A percentile compares a stretch with the other conserved stretches of the same genome.
These are phyloP conservation scores for Grantiella picta DNA, from an alignment of 2,113 vertebrate species.

Conservation along the genomic window DNA sequence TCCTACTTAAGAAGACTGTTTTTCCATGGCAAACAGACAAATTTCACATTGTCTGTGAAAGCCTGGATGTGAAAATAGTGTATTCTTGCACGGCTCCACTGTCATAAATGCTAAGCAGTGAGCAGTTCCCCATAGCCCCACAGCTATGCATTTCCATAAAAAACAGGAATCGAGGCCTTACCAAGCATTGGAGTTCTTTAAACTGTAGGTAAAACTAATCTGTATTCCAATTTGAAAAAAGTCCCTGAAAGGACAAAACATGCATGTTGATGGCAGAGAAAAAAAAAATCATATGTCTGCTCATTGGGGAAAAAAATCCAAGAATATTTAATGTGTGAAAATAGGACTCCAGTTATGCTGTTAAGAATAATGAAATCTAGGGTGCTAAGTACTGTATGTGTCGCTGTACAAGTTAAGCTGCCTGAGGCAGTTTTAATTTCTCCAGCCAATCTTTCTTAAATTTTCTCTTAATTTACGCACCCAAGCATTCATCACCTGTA, in stretches of 20 bases:
- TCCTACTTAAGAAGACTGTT: not conserved
- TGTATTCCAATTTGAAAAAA: constrained; percentile 48
- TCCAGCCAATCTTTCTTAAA: constrained; percentile 28
- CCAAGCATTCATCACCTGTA: not conserved
- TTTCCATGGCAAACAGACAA: not conserved
- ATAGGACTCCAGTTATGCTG: constrained; percentile 49
- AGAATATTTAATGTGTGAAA: constrained; percentile 58
- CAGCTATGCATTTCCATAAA: constrained; percentile 39
- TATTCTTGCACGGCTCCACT: not conserved
- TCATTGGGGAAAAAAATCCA: constrained; percentile 49
- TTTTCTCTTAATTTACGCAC: not conserved
- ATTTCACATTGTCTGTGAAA: not conserved
- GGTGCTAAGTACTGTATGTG: constrained; percentile 66
- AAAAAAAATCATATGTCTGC: constrained; percentile 49
- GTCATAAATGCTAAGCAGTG: constrained; percentile 36
- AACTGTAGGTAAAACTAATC: constrained; percentile 57
- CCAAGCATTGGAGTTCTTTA: constrained; percentile 2
- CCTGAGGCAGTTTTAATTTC: constrained; percentile 64
- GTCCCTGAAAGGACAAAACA: constrained; percentile 36
- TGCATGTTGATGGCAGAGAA: constrained; percentile 30
- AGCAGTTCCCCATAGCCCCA: constrained; percentile 10
- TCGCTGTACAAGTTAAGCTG: constrained; percentile 55
- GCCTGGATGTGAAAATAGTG: not conserved
- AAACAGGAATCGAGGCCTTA: not conserved
- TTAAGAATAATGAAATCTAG: constrained; percentile 65